phyloP scores from a whole-genome alignment of 2,113 vertebrate genomes.

The Cyanoramphus novaezelandiae region DNA sequence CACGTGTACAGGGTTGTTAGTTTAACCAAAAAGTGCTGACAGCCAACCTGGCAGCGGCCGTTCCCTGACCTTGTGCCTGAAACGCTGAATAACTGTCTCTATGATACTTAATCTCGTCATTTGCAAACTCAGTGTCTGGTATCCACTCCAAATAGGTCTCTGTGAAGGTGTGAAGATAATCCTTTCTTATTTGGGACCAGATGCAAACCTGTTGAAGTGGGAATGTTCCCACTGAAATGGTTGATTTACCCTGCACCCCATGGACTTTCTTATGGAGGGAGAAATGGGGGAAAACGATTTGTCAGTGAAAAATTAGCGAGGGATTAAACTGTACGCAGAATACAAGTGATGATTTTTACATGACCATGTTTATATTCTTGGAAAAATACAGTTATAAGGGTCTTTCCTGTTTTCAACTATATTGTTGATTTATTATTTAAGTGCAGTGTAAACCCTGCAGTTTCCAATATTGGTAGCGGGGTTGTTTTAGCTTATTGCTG shows the following conservation, averaged over 20 bases:
- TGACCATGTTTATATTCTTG: not conserved
- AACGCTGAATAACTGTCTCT: not conserved
- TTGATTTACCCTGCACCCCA: not conserved
- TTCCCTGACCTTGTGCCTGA: not conserved
- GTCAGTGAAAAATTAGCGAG: not conserved
- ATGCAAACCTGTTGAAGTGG: not conserved
- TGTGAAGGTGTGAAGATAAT: not conserved
- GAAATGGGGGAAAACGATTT: not conserved
- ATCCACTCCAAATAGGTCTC: not conserved
- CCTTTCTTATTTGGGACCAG: not conserved
- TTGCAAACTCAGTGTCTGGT: not conserved
- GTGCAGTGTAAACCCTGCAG: not conserved
- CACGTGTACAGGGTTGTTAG: not conserved
- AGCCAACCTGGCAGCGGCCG: not conserved
- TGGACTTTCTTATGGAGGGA: not conserved
- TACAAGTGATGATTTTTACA: not conserved
- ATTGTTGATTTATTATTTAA: not conserved
- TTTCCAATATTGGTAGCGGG: not conserved
- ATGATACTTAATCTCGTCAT: not conserved
- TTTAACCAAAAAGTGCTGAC: not conserved
- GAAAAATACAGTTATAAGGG: not conserved
- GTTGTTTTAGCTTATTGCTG: not conserved
- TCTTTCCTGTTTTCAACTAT: not conserved
- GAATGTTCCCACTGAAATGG: not conserved
- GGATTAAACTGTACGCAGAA: rapidly evolving